phyloP scores from a whole-genome alignment of 2,888 invertebrate species.

The Sinhomidia bicolor region DNA sequence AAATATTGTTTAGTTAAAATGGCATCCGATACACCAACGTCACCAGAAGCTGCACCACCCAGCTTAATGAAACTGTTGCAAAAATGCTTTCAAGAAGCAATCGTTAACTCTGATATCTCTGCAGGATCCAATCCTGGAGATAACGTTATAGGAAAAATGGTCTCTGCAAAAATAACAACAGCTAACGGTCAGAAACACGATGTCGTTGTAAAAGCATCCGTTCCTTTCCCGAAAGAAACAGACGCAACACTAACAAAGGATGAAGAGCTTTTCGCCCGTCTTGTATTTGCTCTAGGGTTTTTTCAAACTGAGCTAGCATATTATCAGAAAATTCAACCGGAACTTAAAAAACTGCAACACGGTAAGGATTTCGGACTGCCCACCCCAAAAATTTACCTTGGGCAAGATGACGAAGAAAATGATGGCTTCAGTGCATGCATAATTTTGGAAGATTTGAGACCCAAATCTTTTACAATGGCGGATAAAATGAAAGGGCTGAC shows the following conservation, averaged over 20 bases:
- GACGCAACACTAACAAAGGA: not conserved
- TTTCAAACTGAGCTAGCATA: constrained; percentile 49
- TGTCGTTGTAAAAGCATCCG: constrained; percentile 60
- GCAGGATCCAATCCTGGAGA: constrained; percentile 65
- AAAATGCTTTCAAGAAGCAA: constrained; percentile 24
- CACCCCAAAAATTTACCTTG: constrained; percentile 50
- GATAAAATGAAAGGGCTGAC: constrained; percentile 72
- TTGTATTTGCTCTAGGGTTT: not conserved
- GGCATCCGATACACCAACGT: too few relatives aligned
- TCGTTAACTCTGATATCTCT: not conserved
- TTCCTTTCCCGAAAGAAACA: constrained; percentile 14
- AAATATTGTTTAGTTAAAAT: not conserved
- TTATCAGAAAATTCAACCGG: constrained; percentile 44
- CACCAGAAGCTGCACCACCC: not conserved
- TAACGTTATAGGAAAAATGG: constrained; percentile 59
- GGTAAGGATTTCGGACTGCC: constrained; percentile 32
- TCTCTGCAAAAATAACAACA: constrained; percentile 20
- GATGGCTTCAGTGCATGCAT: constrained; percentile 46
- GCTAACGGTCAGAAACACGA: constrained; percentile 30
- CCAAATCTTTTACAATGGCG: constrained; percentile 75
- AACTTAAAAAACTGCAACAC: not conserved
- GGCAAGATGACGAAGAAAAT: constrained; percentile 38
- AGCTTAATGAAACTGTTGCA: not conserved
- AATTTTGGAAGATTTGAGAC: constrained; percentile 74
- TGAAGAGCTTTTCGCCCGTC: not conserved